Base-by-base conservation (phyloP, 2,797 vertebrate genomes). In the Molossus molossus region DNA sequence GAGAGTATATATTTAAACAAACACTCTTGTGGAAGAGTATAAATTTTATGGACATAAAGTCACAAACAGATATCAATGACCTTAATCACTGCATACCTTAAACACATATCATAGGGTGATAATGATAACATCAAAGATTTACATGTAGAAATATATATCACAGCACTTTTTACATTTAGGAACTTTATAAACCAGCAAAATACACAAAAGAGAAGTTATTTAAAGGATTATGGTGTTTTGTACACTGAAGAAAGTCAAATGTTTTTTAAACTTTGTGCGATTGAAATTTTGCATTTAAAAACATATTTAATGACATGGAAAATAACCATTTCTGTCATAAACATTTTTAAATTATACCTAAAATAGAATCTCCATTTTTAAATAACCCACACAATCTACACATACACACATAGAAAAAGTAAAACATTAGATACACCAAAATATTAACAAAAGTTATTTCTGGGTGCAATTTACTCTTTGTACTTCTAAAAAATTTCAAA, bases 281-380 rank as follows among this genome's bases (percentile, higher is more conserved):
- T 70, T 85, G 58, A 96, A 86, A 91, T 37, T 62, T 91, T 89
- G 4, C 9, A 86, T 50, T 79, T 76, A 9, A 89, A 87, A 91
- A 67, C 9, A 75, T 81, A 80, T 64, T 83, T 96, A 97, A 97
- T 75, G 76, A 62, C 87, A 83, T 45, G 1, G 6, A 73, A 96
- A 97, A 97, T 96, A 10, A 8, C 40, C 45, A 37, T n/a, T 3
- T 53, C 33, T 50, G 33, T 18, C 20, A 77, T n/a, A 3, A 89
- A 91, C 86, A 40, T 37, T 60, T 70, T 73, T 77, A 90, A 84
- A 81, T 60, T 81, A 45, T 21, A 73, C 58, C 37, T 94, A 60
- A 55, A 86, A 55, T 70, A 85, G 64, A 53, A 87, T 53, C 13
- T 84, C 17, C 53, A 86, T 45, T 95, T 81, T 82, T 94, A 58